Evolutionary conservation across 2,113 vertebrate genomes (phyloP).

Genomic region (Nothobranchius kuhntae): DNA sequence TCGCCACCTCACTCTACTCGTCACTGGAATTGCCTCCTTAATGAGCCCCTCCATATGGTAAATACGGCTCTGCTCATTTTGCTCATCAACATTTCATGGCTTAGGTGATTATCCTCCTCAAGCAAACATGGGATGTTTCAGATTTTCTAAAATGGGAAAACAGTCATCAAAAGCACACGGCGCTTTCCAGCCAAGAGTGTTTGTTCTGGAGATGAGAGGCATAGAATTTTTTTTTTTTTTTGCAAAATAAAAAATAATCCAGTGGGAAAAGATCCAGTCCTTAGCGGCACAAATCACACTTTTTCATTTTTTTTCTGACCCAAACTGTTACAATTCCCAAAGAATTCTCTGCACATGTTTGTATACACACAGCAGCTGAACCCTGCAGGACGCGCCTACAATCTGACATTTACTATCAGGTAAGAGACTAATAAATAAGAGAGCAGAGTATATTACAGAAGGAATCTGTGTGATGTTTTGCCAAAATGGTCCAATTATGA

Average conservation of each 20-base stretch:
- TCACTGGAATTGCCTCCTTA: conserved; percentile 83
- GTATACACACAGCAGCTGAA: conserved; percentile 35
- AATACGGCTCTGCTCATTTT: conserved; percentile 74
- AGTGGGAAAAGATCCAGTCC: not conserved
- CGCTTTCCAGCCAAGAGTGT: conserved; percentile 33
- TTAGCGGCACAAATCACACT: no score
- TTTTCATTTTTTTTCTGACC: conserved; percentile 12
- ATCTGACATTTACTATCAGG: conserved; percentile 65
- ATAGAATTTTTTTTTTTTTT: conserved; percentile 20
- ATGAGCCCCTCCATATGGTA: conserved; percentile 81
- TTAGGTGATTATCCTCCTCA: conserved; percentile 69
- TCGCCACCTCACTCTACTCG: conserved; percentile 78
- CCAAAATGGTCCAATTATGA: conserved; percentile 56
- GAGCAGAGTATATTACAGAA: conserved; percentile 24
- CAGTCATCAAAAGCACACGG: conserved; percentile 56
- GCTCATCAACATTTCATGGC: conserved; percentile 81
- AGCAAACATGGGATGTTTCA: conserved; percentile 77
- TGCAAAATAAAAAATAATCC: conserved; percentile 1
- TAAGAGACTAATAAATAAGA: conserved; percentile 59
- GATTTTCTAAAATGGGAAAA: conserved; percentile 73
- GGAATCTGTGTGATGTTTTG: conserved; percentile 64
- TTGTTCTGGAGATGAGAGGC: conserved; percentile 55
- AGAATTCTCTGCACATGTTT: conserved; percentile 22
- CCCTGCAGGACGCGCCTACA: conserved; percentile 43
- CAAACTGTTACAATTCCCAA: conserved; percentile 9